A percentile compares a stretch with the other conserved stretches of the same genome.
These are phyloP conservation scores for Ceuthmochares aereus DNA, from an alignment of 2,113 vertebrate genomes.

Conservation along the genomic window DNA sequence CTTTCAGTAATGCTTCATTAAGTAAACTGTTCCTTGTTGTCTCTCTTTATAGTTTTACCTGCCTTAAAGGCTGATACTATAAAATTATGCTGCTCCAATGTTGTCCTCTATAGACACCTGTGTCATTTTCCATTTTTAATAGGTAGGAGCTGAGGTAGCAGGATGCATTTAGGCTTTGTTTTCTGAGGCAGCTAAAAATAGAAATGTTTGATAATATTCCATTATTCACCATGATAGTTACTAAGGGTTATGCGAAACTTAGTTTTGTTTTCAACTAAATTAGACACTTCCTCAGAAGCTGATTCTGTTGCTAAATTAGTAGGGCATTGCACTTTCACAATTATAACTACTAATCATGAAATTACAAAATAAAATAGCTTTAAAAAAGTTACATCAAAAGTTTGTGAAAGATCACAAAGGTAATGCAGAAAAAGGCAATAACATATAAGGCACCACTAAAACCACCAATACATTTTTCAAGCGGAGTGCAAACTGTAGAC, in stretches of 20 bases:
- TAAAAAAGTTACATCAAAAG: not conserved
- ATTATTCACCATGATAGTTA: not conserved
- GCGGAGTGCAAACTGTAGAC: not conserved
- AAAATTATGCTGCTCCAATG: not conserved
- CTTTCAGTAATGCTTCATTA: not conserved
- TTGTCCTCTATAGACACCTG: not conserved
- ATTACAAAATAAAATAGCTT: not conserved
- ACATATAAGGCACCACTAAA: conserved; percentile 41
- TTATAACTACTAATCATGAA: not conserved
- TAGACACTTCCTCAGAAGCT: not conserved
- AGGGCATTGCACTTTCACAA: not conserved
- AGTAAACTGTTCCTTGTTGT: not conserved
- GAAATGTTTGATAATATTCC: not conserved
- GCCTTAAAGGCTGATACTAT: not conserved
- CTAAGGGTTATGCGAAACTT: not conserved
- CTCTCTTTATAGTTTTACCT: not conserved
- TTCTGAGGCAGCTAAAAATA: not conserved
- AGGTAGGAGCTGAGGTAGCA: not conserved
- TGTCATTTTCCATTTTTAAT: conserved; percentile 40
- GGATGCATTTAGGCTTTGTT: conserved; percentile 8
- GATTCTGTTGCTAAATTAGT: not conserved
- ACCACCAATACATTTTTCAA: conserved; percentile 44
- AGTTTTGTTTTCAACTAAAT: not conserved
- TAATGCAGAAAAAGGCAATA: conserved; percentile 16
- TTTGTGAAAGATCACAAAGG: not conserved